Evolutionary conservation across 1,140 invertebrate genomes (phyloP), one percentile per base, ranked within the genome.

Genomic region (Bombus picipes): DNA sequence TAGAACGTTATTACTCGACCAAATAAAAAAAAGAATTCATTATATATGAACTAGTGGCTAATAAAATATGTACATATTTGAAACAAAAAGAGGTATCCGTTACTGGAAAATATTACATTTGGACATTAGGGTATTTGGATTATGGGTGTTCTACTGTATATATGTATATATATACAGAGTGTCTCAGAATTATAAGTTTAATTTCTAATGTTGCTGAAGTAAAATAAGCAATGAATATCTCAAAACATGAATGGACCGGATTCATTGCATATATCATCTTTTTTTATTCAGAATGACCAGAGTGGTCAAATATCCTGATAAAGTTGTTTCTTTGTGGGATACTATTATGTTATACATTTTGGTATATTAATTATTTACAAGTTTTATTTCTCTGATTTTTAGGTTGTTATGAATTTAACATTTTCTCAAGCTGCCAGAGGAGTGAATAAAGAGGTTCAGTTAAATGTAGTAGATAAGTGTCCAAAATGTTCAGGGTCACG

Each of bases 351-450:
- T 12, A n/a, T 62, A n/a, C 28, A n/a, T 62, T n/a, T 13, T 62
- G 28, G 2, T 62, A 39, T 39, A 22, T 74, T 73, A 73, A 43
- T 18, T 65, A 53, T 39, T 34, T 47, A 41, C 22, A 39, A 75
- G n/a, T 65, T 47, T 80, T 68, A 25, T 68, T 68, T 68, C 9
- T 22, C 3, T 34, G 3, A 37, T 37, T 12, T 92, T 75, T 90
- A 98, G 97, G 95, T 98, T 28, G 96, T 98, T 47, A 97, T 99
- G 96, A 98, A 98, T 92, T 94, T 99, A 74, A 97, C 97, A 5
- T 99, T 99, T 95, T 96, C 98, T 78, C 98, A 99, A 97, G 99
- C 99, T 34, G 99, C 99, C 12, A 96, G 98, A 77, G 99, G 99
- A 68, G 97, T 98, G 0, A 99, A 99, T 93, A 99, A 99, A 95